Evolutionary conservation across 2,888 invertebrate genomes (phyloP).

Genomic region (Blomia tropicalis): DNA sequence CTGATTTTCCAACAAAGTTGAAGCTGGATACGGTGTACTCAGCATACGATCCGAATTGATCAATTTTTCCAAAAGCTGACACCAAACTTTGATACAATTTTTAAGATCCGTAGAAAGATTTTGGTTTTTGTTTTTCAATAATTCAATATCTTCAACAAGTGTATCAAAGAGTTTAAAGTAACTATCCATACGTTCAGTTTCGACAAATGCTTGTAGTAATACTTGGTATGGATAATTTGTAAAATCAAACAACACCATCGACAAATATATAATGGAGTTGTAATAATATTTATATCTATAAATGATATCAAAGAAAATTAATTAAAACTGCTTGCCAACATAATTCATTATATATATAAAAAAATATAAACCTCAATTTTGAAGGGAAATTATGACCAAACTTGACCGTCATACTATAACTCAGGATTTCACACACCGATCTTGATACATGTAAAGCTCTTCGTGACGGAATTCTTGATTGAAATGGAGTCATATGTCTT

Average conservation of each 20-base stretch:
- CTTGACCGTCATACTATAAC: no score
- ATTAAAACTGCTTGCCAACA: not conserved
- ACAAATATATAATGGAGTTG: constrained; percentile 41
- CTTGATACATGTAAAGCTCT: no score
- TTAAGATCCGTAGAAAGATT: not conserved
- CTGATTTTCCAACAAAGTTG: no score
- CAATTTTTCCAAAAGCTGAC: not conserved
- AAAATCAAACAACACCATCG: constrained; percentile 51
- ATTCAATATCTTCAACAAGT: not conserved
- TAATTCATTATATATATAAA: not conserved
- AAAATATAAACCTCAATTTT: no score
- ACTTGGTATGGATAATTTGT: constrained; percentile 65
- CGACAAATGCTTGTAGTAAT: constrained; percentile 62
- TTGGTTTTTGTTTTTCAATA: not conserved
- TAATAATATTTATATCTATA: constrained; percentile 32
- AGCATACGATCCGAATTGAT: constrained; percentile 42
- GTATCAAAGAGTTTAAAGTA: constrained; percentile 51
- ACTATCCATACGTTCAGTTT: constrained; percentile 52
- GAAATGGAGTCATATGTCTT: no score
- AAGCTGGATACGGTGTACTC: constrained; percentile 62
- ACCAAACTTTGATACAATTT: not conserved
- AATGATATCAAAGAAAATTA: not conserved
- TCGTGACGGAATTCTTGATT: no score
- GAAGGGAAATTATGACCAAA: no score
- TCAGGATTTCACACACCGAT: no score